Evolutionary conservation across 2,113 vertebrate genomes (phyloP), one percentile per base, ranked within the genome.

Genomic region (Periophthalmodon schlosseri): DNA sequence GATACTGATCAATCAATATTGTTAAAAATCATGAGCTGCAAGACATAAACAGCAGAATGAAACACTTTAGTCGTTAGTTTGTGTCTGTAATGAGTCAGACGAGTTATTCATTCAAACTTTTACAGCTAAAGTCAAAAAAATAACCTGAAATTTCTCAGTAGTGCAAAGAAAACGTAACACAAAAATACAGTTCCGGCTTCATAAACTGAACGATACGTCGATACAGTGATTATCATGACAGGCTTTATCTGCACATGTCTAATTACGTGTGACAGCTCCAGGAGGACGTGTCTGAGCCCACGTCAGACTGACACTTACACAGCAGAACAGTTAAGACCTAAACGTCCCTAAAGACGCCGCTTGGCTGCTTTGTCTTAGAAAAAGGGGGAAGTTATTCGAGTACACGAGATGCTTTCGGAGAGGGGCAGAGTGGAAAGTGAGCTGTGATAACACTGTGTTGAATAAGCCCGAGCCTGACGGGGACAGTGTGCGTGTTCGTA

Each of bases 341-440:
- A 4, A 33, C 13, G 34, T 2, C 60, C 33, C 24, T 34, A 63
- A 34, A 34, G 46, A 70, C 39, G 33, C 15, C 6, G 52, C 10
- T 0, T 76, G 63, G 77, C 21, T 73, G 78, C 76, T 78, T 47
- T 67, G 15, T 28, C 33, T 16, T 6, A 71, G n/a, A 61, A 33
- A 65, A 44, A 65, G 74, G 74, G 70, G 74, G 47, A 72, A 71
- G 8, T 0, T 21, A 57, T 68, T 6, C 0, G 20, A 63, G 39
- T 21, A 70, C 68, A 56, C 79, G 16, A 64, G 16, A 34, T 5
- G 39, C 58, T 24, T 33, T 15, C 1, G 28, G 21, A 28, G 23
- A 8, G 23, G 20, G 11, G 4, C 18, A 52, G 39, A 64, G 66
- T 63, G 77, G 83, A 76, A 80, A 72, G 8, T 69, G 80, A 80